phyloP scores from a whole-genome alignment of 2,888 invertebrate species.

The Trisateles emortualis region DNA sequence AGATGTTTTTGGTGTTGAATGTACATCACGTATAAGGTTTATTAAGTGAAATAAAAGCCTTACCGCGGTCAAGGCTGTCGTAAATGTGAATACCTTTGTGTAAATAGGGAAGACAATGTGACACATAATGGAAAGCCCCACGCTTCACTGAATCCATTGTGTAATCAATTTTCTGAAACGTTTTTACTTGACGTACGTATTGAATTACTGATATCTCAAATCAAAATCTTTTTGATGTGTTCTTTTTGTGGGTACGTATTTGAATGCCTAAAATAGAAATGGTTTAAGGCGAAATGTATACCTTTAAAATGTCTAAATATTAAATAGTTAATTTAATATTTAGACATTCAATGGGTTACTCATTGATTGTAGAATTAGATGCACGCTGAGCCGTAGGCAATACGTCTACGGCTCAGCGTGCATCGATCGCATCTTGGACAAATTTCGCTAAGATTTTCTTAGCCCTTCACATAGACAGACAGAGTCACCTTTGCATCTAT shows the following conservation, averaged over 20 bases:
- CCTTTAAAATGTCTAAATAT: too few relatives aligned
- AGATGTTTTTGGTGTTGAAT: constrained; percentile 32
- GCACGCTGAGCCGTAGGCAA: too few relatives aligned
- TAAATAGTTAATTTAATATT: too few relatives aligned
- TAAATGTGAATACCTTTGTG: constrained; percentile 26
- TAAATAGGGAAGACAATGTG: constrained; percentile 17
- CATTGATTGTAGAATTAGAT: too few relatives aligned
- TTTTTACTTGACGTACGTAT: constrained; percentile 20
- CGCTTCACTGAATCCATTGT: constrained; percentile 26
- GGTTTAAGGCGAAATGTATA: too few relatives aligned
- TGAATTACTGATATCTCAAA: constrained; percentile 15
- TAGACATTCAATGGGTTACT: too few relatives aligned
- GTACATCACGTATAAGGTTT: constrained; percentile 43
- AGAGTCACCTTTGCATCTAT: too few relatives aligned
- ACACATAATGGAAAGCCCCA: constrained; percentile 27
- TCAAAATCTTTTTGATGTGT: constrained; percentile 9
- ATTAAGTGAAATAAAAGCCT: constrained; percentile 40
- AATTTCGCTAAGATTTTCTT: too few relatives aligned
- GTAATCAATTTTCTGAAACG: constrained; percentile 19
- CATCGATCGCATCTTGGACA: too few relatives aligned
- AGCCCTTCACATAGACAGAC: too few relatives aligned
- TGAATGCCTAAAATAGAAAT: background rate
- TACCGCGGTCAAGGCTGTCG: constrained; percentile 44
- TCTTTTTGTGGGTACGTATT: background rate
- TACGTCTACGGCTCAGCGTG: too few relatives aligned